A percentile compares a stretch with the other conserved stretches of the same genome.
Evolutionary conservation across 2,888 invertebrate genomes (phyloP).

Genomic region (Limenitis camilla): DNA sequence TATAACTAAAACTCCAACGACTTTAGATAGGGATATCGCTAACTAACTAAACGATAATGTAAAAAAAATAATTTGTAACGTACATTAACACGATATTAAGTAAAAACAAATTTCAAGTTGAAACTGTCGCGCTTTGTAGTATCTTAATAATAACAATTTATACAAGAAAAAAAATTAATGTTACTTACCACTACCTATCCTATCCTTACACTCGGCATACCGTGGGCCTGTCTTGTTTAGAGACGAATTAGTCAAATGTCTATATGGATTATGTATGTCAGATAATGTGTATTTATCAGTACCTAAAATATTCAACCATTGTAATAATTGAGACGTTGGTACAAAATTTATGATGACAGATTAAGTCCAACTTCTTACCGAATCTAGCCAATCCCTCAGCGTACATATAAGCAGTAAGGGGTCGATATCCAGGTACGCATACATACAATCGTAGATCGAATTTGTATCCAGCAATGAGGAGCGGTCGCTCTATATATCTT

Average conservation of each 20-base stretch:
- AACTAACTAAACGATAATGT: no score
- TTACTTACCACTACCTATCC: slow-evolving; percentile 82
- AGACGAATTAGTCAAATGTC: slow-evolving; percentile 93
- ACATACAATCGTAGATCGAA: slow-evolving; percentile 94
- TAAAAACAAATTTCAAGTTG: no score
- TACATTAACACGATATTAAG: no score
- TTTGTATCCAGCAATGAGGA: slow-evolving; percentile 90
- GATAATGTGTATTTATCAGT: slow-evolving; percentile 90
- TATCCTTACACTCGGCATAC: slow-evolving; percentile 86
- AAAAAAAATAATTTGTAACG: no score
- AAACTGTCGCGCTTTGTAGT: no score
- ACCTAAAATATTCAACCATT: slow-evolving; percentile 71
- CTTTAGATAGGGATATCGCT: no score
- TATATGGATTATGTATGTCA: slow-evolving; percentile 86
- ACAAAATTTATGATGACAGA: background rate
- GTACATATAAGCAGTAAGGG: slow-evolving; percentile 90
- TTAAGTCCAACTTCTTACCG: slow-evolving; percentile 35
- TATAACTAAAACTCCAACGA: no score
- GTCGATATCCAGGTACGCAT: slow-evolving; percentile 89
- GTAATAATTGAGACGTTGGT: background rate
- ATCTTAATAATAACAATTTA: background rate
- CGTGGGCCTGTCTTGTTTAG: slow-evolving; percentile 91
- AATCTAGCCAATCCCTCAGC: slow-evolving; percentile 87
- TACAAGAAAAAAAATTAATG: background rate
- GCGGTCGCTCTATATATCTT: slow-evolving; percentile 84